Evolutionary conservation across 1,140 invertebrate genomes (phyloP).

Genomic region (Cherax quadricarinatus): DNA sequence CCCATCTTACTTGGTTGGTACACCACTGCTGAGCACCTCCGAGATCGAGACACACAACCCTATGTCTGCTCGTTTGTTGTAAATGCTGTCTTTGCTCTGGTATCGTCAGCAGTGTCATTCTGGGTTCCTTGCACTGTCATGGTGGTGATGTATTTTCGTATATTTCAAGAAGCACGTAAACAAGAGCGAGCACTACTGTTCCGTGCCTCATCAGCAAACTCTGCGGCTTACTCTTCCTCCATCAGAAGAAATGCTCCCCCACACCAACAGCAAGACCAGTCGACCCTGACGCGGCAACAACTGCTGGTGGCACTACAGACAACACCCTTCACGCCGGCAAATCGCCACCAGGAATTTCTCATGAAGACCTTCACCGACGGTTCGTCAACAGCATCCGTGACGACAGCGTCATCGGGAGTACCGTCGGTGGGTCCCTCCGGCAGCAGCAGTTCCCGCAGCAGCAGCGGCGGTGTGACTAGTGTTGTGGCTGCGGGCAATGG

Average conservation of each 20-base stretch:
- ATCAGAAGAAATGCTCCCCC: not conserved
- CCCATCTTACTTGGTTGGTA: constrained; percentile 96
- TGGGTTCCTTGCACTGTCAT: constrained; percentile 97
- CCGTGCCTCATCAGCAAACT: constrained; percentile 52
- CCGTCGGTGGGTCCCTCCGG: constrained; percentile 20
- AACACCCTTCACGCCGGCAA: constrained; percentile 1
- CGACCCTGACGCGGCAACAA: constrained; percentile 25
- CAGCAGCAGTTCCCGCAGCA: constrained; percentile 39
- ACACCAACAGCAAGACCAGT: constrained; percentile 18
- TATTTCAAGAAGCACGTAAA: constrained; percentile 92
- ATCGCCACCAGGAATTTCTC: constrained; percentile 23
- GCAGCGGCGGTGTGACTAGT: constrained; percentile 18
- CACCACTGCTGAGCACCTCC: constrained; percentile 89
- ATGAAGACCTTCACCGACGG: constrained; percentile 46
- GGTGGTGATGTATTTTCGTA: constrained; percentile 95
- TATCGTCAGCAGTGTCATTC: constrained; percentile 95
- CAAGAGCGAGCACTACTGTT: constrained; percentile 84
- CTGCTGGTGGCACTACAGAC: constrained; percentile 54
- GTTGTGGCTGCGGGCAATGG: constrained; percentile 9
- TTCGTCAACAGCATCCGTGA: constrained; percentile 28
- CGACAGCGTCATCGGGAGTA: constrained; percentile 23
- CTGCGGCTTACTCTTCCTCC: constrained; percentile 45
- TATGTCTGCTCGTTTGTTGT: constrained; percentile 84
- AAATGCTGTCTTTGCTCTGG: constrained; percentile 91
- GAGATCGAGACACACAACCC: constrained; percentile 83